A percentile compares a stretch with the other conserved stretches of the same genome.
phyloP scores from a whole-genome alignment of 1,140 invertebrate genomes.

The Hyposmocoma kahamanoa region DNA sequence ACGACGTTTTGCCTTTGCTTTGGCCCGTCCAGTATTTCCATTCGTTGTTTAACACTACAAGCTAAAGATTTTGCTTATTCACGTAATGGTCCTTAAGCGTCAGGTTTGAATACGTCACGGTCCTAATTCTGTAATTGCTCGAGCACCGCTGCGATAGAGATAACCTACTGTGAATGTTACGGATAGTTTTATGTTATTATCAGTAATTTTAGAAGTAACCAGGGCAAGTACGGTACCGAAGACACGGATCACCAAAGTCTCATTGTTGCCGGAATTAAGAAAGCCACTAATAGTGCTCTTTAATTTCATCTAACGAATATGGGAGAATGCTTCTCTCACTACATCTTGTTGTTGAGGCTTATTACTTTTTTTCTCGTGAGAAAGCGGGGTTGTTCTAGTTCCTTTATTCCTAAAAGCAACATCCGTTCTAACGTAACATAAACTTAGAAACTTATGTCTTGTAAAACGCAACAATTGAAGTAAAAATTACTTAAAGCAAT shows the following conservation, averaged over 20 bases:
- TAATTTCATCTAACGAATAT: conserved; percentile 36
- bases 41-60: too few relatives aligned
- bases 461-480: too few relatives aligned
- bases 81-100: too few relatives aligned
- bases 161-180: background rate
- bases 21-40: background rate
- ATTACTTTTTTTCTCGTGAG: conserved; percentile 46
- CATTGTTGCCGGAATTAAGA: conserved; percentile 34
- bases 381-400: conserved; percentile 42
- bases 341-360: conserved; percentile 41
- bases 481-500: too few relatives aligned
- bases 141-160: background rate
- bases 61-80: too few relatives aligned
- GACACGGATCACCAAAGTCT: conserved; percentile 24
- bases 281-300: conserved; percentile 36
- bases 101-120: too few relatives aligned
- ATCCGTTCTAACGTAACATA: too few relatives aligned
- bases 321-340: conserved; percentile 47
- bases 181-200: conserved; percentile 9
- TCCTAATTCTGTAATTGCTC: background rate
- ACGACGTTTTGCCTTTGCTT: background rate
- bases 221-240: conserved; percentile 31
- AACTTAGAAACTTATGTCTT: too few relatives aligned
- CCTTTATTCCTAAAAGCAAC: conserved; percentile 15
- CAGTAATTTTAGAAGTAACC: conserved; percentile 23